phyloP scores from a whole-genome alignment of 2,797 vertebrate species.

The Betta splendens region DNA sequence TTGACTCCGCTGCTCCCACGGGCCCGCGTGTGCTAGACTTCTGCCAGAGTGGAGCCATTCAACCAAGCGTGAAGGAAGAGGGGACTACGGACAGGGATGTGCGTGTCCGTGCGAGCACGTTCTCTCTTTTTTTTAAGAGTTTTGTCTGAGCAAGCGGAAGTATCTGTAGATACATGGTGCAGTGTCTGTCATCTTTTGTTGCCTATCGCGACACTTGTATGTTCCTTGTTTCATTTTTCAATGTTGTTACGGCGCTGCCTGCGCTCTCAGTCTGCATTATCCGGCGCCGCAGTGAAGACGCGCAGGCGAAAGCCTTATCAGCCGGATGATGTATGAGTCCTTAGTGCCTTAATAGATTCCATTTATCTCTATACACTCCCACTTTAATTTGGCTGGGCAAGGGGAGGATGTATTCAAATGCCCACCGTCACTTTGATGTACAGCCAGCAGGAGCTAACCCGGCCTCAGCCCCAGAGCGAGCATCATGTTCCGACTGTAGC shows the following conservation, averaged over 20 bases:
- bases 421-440: constrained; percentile 74
- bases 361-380: constrained; percentile 80
- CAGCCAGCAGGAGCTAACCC: constrained; percentile 41
- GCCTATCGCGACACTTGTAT: constrained; percentile 30
- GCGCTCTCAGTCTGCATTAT: constrained; percentile 41
- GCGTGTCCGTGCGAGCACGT: constrained; percentile 22
- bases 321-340: constrained; percentile 77
- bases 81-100: constrained; percentile 41
- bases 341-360: constrained; percentile 79
- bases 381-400: constrained; percentile 76
- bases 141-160: constrained; percentile 27
- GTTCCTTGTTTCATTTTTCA: constrained; percentile 30
- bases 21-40: constrained; percentile 45
- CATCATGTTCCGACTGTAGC: constrained; percentile 18
- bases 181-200: constrained; percentile 42
- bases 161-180: constrained; percentile 36
- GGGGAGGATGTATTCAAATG: constrained; percentile 78
- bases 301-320: constrained; percentile 75
- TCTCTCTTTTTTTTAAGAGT: constrained; percentile 15
- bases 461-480: constrained; percentile 30
- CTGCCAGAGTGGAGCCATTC: constrained; percentile 73
- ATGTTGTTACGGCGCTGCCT: constrained; percentile 36
- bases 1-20: constrained; percentile 73
- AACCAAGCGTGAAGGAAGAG: constrained; percentile 62
- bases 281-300: constrained; percentile 60